phyloP scores from a whole-genome alignment of 2,797 vertebrate genomes.

The Trematomus bernacchii region DNA sequence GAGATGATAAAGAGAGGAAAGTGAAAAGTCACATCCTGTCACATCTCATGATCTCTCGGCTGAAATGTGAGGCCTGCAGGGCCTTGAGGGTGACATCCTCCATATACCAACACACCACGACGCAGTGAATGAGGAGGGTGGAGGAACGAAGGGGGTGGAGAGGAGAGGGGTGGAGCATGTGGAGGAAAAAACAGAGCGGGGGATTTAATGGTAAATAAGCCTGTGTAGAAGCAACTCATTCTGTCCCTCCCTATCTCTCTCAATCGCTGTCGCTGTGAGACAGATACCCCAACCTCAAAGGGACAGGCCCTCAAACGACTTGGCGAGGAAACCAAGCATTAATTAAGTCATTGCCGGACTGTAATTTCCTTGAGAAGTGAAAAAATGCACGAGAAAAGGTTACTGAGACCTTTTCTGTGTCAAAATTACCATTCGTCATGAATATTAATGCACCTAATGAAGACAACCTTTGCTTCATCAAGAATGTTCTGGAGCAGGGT shows the following conservation, averaged over 20 bases:
- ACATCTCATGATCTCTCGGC: slow-evolving; percentile 80
- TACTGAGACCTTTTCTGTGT: slow-evolving; percentile 99
- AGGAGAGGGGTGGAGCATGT: slow-evolving; percentile 51
- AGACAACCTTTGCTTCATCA: slow-evolving; percentile 99
- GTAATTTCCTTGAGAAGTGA: slow-evolving; percentile 99
- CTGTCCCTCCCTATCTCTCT: slow-evolving; percentile 77
- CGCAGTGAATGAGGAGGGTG: slow-evolving; percentile 53
- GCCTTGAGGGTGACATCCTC: slow-evolving; percentile 81
- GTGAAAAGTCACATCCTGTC: slow-evolving; percentile 84
- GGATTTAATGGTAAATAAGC: slow-evolving; percentile 77
- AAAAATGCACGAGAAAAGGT: slow-evolving; percentile 99
- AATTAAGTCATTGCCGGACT: slow-evolving; percentile 99
- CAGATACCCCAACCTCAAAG: slow-evolving; percentile 93
- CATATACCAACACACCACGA: slow-evolving; percentile 73
- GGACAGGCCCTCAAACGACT: slow-evolving; percentile 95
- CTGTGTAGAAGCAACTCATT: slow-evolving; percentile 65
- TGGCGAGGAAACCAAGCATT: slow-evolving; percentile 94
- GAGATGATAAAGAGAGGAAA: slow-evolving; percentile 85
- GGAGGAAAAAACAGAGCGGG: slow-evolving; percentile 54
- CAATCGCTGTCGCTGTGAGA: slow-evolving; percentile 90
- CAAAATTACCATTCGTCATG: slow-evolving; percentile 99
- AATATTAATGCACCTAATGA: slow-evolving; percentile 99
- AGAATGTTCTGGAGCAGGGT: slow-evolving; percentile 99
- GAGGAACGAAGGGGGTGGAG: slow-evolving; percentile 44
- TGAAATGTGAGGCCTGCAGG: slow-evolving; percentile 81